These are phyloP conservation scores for Crenuchus spilurus DNA, from an alignment of 2,797 vertebrate genomes.

Conservation along the genomic window DNA sequence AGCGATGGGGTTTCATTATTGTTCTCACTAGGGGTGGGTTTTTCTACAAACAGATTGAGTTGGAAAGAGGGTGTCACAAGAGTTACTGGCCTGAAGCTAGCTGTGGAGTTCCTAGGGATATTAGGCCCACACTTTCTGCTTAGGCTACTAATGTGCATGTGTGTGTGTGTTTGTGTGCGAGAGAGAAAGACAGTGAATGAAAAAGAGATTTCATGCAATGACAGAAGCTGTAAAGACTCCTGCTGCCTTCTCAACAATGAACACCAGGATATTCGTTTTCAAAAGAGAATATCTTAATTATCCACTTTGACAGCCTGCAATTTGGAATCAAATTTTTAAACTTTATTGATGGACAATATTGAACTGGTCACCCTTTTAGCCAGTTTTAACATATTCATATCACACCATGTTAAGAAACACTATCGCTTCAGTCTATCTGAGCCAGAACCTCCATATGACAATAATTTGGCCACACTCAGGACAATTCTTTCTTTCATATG, in stretches of 20 bases:
- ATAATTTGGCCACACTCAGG: slow-evolving; percentile 74
- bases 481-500: slow-evolving; percentile 81
- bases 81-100: slow-evolving; percentile 73
- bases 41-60: slow-evolving; percentile 75
- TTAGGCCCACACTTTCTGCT: slow-evolving; percentile 56
- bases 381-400: slow-evolving; percentile 19
- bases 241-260: slow-evolving; percentile 66
- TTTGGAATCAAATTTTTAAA: not conserved
- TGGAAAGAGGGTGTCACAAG: slow-evolving; percentile 71
- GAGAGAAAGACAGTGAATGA: slow-evolving; percentile 42
- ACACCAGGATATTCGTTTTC: slow-evolving; percentile 62
- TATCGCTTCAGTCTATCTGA: slow-evolving; percentile 63
- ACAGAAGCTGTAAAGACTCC: slow-evolving; percentile 63
- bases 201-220: slow-evolving; percentile 63
- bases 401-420: slow-evolving; percentile 3
- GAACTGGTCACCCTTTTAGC: not conserved
- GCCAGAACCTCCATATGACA: slow-evolving; percentile 80
- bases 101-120: slow-evolving; percentile 65
- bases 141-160: slow-evolving; percentile 50
- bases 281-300: slow-evolving; percentile 59
- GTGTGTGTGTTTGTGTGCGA: slow-evolving; percentile 53
- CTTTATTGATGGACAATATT: not conserved
- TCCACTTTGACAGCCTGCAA: slow-evolving; percentile 35
- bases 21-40: slow-evolving; percentile 48
- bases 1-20: slow-evolving; percentile 50